Conservation (phyloP, 2,888 invertebrate species). For the Allacma fusca region DNA sequence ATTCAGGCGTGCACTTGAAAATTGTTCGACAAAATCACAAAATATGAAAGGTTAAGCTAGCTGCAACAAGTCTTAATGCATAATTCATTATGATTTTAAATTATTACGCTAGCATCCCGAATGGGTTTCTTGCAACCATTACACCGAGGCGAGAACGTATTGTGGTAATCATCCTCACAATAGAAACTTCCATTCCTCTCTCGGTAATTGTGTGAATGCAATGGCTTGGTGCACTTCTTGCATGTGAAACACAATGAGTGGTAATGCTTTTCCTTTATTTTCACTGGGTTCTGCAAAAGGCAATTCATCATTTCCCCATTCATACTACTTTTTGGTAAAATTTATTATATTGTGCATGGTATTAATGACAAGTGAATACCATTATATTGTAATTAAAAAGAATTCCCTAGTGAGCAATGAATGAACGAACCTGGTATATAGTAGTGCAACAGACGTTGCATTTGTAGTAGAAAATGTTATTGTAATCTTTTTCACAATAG, state of each 20-base stretch:
- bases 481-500: slow-evolving; percentile 41
- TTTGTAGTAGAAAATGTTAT: slow-evolving; percentile 40
- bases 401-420: not conserved
- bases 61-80: not conserved
- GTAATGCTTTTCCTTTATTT: slow-evolving; percentile 25
- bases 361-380: not conserved
- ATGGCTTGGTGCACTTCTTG: slow-evolving; percentile 32
- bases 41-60: too few relatives aligned
- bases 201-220: slow-evolving; percentile 29
- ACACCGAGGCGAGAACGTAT: slow-evolving; percentile 38
- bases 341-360: too few relatives aligned
- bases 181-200: slow-evolving; percentile 40
- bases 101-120: slow-evolving; percentile 30
- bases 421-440: slow-evolving; percentile 36
- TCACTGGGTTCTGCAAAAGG: slow-evolving; percentile 24
- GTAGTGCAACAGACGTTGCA: slow-evolving; percentile 39
- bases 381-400: not conserved
- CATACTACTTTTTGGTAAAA: too few relatives aligned
- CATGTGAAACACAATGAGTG: slow-evolving; percentile 40
- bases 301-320: too few relatives aligned
- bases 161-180: slow-evolving; percentile 39
- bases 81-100: not conserved
- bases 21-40: too few relatives aligned
- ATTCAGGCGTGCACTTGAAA: too few relatives aligned
- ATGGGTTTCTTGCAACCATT: slow-evolving; percentile 44